Conservation (phyloP, 2,797 vertebrate genomes). For the Cynodonichthys magdalenae region DNA sequence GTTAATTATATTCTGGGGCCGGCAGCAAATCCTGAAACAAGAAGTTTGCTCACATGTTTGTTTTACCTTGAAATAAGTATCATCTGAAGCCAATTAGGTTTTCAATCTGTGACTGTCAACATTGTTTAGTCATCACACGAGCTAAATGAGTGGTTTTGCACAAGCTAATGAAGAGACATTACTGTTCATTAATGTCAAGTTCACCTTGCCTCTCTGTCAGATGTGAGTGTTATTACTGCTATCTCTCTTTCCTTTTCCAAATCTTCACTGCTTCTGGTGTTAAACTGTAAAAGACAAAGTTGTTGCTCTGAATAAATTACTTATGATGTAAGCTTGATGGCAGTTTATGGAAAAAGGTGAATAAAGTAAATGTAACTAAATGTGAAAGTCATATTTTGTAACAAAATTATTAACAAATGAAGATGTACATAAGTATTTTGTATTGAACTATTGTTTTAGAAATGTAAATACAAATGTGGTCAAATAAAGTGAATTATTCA, state of each 20-base stretch:
- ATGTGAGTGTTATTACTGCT: slow-evolving; percentile 55
- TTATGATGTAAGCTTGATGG: slow-evolving; percentile 54
- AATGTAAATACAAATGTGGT: slow-evolving; percentile 84
- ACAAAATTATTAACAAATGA: slow-evolving; percentile 89
- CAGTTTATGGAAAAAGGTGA: slow-evolving; percentile 62
- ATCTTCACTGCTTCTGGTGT: slow-evolving; percentile 31
- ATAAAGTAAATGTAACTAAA: slow-evolving; percentile 69
- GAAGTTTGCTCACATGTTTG: slow-evolving; percentile 30
- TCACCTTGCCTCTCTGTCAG: slow-evolving; percentile 69
- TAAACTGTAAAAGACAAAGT: slow-evolving; percentile 44
- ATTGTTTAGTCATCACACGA: slow-evolving; percentile 58
- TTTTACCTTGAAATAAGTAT: slow-evolving; percentile 54
- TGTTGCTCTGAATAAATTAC: slow-evolving; percentile 45
- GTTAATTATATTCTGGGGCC: slow-evolving; percentile 18
- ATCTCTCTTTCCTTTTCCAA: slow-evolving; percentile 41
- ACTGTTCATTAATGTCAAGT: slow-evolving; percentile 71
- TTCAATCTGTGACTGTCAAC: slow-evolving; percentile 68
- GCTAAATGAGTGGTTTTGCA: slow-evolving; percentile 58
- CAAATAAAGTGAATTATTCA: slow-evolving; percentile 60
- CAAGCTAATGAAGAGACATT: slow-evolving; percentile 68
- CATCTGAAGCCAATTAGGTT: slow-evolving; percentile 57
- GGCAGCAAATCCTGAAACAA: slow-evolving; percentile 39
- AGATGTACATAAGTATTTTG: slow-evolving; percentile 93
- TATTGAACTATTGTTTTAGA: slow-evolving; percentile 88
- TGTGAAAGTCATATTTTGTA: slow-evolving; percentile 93